Base-by-base conservation (phyloP, 2,888 invertebrate species). In the Lepidonotus clava region DNA sequence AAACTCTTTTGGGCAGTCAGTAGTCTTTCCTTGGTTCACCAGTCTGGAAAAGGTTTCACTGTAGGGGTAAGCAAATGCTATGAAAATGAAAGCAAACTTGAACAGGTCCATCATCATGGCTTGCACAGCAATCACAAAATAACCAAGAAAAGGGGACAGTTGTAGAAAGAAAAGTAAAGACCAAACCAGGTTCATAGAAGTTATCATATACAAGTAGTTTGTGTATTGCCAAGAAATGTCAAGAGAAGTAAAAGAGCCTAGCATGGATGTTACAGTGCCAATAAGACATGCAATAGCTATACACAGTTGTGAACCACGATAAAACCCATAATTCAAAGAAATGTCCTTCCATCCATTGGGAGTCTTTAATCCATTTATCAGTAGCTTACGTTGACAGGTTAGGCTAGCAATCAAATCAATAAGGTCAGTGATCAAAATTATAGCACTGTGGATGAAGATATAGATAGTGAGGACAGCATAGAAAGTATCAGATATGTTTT, bases 81-180 rank as follows among this genome's bases (percentile, higher is more conserved):
- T 2, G 84, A 84, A 84, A 14, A 84, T 61, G 32, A 24, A 18
- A 36, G 6, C 38, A 24, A 84, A 84, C 5, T 46, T 53, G 8
- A 56, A 11, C 36, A 84, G 14, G 61, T 84, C 36, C 6, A 11
- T 5, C 28, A 84, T 28, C 84, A 84, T 84, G 32, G 32, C 4
- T 56, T 53, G 84, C 34, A 84, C 18, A 32, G 34, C n/a, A 18
- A 84, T 24, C 0, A 84, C 34, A 36, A 84, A 24, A 28, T 53
- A 84, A 21, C 84, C 84, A 32, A 84, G 11, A 5, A 46, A 14
- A 36, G 84, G 56, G 5, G 32, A 0, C 0, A 53, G 18, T 38
- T 84, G 84, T 18, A 53, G 11, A 18, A 84, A 84, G 21, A 56
- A 84, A 0, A 84, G 11, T 5, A 84, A 2, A 1, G 84, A 32